phyloP scores from a whole-genome alignment of 2,888 invertebrate genomes.

The Hypomecis punctinalis region DNA sequence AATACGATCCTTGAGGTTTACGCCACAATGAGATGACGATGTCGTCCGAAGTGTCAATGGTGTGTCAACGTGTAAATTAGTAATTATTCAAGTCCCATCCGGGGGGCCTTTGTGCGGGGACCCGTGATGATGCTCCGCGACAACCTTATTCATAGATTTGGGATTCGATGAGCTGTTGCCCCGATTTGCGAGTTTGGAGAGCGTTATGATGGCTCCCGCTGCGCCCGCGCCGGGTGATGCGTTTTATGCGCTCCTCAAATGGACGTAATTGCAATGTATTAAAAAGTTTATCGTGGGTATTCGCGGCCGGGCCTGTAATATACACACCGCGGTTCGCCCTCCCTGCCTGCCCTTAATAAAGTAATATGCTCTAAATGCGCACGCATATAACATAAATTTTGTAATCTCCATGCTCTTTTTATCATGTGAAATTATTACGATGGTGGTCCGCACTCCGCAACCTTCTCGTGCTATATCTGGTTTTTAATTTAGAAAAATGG shows the following conservation, averaged over 20 bases:
- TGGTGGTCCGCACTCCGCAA: conserved; percentile 75
- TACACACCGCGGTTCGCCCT: conserved; percentile 67
- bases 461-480: conserved; percentile 66
- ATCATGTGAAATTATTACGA: conserved; percentile 77
- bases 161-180: conserved; percentile 62
- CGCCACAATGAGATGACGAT: conserved; percentile 81
- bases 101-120: conserved; percentile 74
- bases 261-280: conserved; percentile 78
- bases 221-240: conserved; percentile 55
- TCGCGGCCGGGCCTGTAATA: conserved; percentile 63
- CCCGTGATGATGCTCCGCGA: conserved; percentile 65
- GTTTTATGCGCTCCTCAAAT: conserved; percentile 75
- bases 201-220: conserved; percentile 65
- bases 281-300: conserved; percentile 74
- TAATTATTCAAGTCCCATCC: conserved; percentile 75
- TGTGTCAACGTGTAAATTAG: conserved; percentile 82
- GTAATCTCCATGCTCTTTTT: conserved; percentile 77
- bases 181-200: conserved; percentile 60
- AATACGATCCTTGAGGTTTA: conserved; percentile 84
- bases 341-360: conserved; percentile 80
- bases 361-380: conserved; percentile 83
- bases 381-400: conserved; percentile 82
- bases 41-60: conserved; percentile 77
- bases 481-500: conserved; percentile 77
- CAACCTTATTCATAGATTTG: conserved; percentile 60